Conservation (phyloP, 1,140 invertebrate species). For the Euura saliciscinereae region DNA sequence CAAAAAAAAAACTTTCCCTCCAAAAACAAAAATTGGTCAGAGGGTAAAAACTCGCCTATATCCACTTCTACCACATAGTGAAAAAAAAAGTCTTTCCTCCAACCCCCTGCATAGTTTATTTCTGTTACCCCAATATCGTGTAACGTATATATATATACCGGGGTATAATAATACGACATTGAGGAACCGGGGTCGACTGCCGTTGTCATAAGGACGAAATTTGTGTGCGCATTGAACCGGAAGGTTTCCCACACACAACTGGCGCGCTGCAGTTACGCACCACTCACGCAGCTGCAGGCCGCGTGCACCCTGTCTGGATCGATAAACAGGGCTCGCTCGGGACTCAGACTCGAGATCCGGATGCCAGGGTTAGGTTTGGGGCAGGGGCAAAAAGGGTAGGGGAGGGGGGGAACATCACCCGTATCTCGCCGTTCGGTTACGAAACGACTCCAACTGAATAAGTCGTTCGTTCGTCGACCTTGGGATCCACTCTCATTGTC, state of each 20-base stretch:
- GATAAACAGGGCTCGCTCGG: neutral
- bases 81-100: too few relatives aligned
- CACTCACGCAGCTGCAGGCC: constrained; percentile 1
- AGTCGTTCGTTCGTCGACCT: constrained; percentile 16
- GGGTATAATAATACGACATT: too few relatives aligned
- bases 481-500: neutral
- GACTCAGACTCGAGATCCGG: neutral
- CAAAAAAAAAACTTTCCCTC: too few relatives aligned
- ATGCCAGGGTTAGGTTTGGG: neutral
- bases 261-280: too few relatives aligned
- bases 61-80: too few relatives aligned
- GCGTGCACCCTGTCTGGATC: neutral
- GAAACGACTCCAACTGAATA: too few relatives aligned
- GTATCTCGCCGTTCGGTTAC: constrained; percentile 1
- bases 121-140: too few relatives aligned
- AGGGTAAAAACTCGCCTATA: too few relatives aligned
- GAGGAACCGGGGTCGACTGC: too few relatives aligned
- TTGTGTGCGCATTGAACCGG: neutral
- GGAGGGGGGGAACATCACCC: constrained; percentile 12
- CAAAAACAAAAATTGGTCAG: too few relatives aligned
- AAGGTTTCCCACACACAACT: constrained; percentile 4
- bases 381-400: constrained; percentile 11
- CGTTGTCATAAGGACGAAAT: neutral
- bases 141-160: too few relatives aligned
- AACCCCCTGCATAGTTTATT: too few relatives aligned